phyloP scores from a whole-genome alignment of 1,140 invertebrate species.

The Hylaeus anthracinus region DNA sequence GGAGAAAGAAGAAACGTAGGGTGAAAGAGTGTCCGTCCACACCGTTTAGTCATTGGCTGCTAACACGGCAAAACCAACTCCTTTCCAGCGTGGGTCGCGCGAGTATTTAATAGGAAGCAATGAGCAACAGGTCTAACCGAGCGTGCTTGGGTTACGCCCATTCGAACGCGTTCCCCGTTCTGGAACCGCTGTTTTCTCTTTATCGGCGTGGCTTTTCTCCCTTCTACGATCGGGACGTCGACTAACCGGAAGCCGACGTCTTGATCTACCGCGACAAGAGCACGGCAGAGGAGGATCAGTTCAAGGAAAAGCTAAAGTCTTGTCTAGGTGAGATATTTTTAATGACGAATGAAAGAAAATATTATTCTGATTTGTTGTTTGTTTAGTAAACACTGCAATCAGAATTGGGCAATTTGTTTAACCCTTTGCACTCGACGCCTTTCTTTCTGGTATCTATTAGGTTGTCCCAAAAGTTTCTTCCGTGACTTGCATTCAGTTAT shows the following conservation, averaged over 20 bases:
- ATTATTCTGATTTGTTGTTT: too few relatives aligned
- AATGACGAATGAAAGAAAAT: too few relatives aligned
- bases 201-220: constrained; percentile 63
- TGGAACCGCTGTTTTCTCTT: constrained; percentile 59
- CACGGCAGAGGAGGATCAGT: too few relatives aligned
- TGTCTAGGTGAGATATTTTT: too few relatives aligned
- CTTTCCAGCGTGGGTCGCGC: constrained; percentile 62
- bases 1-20: constrained; percentile 36
- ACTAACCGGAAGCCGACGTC: constrained; percentile 47
- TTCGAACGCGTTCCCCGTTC: constrained; percentile 55
- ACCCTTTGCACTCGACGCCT: too few relatives aligned
- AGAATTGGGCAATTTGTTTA: too few relatives aligned
- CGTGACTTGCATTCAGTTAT: too few relatives aligned
- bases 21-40: constrained; percentile 35
- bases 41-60: constrained; percentile 59
- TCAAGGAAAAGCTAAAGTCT: too few relatives aligned
- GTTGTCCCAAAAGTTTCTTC: too few relatives aligned
- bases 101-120: constrained; percentile 67
- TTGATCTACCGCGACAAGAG: constrained; percentile 10
- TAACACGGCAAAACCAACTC: constrained; percentile 56
- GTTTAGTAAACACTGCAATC: too few relatives aligned
- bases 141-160: constrained; percentile 61
- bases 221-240: constrained; percentile 48
- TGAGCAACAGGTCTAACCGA: constrained; percentile 63
- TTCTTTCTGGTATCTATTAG: too few relatives aligned